Conservation (phyloP, 2,113 vertebrate species). For the Hiodon alosoides region DNA sequence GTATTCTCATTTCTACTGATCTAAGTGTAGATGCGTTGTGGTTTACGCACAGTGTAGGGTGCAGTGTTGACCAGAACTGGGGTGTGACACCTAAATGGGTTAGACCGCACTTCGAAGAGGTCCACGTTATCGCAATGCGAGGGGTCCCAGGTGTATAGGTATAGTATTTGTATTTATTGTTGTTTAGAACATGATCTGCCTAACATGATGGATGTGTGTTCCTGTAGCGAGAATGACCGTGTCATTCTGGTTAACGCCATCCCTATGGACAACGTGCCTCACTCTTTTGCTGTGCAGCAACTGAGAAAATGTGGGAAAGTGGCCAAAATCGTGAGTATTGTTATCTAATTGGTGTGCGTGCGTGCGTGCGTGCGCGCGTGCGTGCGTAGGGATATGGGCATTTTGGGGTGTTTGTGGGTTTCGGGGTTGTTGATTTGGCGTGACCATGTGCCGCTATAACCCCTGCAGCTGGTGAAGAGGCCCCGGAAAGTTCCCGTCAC, state of each 20-base stretch:
- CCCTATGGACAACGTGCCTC: constrained; percentile 83
- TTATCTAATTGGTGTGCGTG: neutral
- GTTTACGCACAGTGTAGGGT: too few relatives aligned
- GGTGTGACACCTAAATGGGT: too few relatives aligned
- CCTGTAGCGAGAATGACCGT: constrained; percentile 82
- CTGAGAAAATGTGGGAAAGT: constrained; percentile 94
- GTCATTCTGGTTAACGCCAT: constrained; percentile 84
- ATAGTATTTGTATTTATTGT: neutral
- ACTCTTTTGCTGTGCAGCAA: constrained; percentile 90
- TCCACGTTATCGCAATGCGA: too few relatives aligned
- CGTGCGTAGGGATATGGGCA: too few relatives aligned
- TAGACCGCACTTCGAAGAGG: too few relatives aligned
- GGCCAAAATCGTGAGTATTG: constrained; percentile 83
- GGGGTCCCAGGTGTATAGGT: neutral
- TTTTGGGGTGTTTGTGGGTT: too few relatives aligned
- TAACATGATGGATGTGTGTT: neutral
- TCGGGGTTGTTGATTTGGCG: too few relatives aligned
- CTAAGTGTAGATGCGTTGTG: neutral
- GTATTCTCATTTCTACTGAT: too few relatives aligned
- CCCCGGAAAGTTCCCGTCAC: constrained; percentile 73
- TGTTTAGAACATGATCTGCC: neutral
- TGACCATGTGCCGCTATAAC: constrained; percentile 2
- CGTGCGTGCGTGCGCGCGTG: neutral
- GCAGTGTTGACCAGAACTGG: too few relatives aligned
- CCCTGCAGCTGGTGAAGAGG: constrained; percentile 79